Percentiles rank a stretch among this genome's conserved stretches.
Conservation (phyloP, 1,140 invertebrate genomes). For the Probaryconus sp. region DNA sequence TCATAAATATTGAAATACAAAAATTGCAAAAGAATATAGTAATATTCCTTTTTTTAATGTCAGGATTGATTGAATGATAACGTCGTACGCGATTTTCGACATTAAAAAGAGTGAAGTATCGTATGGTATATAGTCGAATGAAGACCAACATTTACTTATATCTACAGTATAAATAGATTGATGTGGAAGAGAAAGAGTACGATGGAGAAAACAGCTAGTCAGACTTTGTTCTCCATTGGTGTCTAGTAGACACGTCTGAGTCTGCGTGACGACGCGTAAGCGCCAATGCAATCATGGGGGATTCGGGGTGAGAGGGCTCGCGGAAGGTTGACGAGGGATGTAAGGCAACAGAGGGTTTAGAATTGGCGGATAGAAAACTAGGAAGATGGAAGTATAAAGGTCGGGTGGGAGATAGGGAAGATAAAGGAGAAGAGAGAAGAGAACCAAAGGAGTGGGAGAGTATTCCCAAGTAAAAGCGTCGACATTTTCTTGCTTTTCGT, state of each 20-base stretch:
- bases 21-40: not conserved
- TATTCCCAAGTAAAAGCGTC: constrained; percentile 48
- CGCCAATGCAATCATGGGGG: constrained; percentile 60
- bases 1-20: constrained; percentile 15
- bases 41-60: too few relatives aligned
- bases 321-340: constrained; percentile 49
- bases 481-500: constrained; percentile 43
- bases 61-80: too few relatives aligned
- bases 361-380: constrained; percentile 38
- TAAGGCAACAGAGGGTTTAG: constrained; percentile 55
- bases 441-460: constrained; percentile 35
- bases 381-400: constrained; percentile 37
- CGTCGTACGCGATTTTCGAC: constrained; percentile 2
- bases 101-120: constrained; percentile 29
- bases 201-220: constrained; percentile 39
- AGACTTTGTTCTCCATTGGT: constrained; percentile 59
- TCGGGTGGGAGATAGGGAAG: constrained; percentile 22
- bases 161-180: constrained; percentile 45
- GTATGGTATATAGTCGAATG: constrained; percentile 24
- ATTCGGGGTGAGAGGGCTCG: constrained; percentile 29
- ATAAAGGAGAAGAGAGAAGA: constrained; percentile 19
- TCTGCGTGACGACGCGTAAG: constrained; percentile 76
- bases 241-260: constrained; percentile 73
- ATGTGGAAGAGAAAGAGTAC: constrained; percentile 38
- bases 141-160: constrained; percentile 14